phyloP scores from a whole-genome alignment of 2,113 vertebrate genomes.

The Clarias macrocephalus region DNA sequence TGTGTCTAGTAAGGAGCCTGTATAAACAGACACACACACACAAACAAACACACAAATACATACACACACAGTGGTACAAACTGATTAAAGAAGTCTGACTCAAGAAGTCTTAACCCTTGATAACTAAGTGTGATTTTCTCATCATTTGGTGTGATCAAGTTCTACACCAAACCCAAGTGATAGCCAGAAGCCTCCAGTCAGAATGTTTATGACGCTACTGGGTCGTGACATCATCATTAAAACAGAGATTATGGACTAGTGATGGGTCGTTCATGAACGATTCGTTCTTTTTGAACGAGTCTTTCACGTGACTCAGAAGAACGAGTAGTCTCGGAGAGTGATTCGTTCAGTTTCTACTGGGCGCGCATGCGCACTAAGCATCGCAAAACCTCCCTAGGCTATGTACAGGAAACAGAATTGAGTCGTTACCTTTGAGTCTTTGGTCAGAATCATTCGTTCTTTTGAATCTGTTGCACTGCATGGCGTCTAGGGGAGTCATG shows the following conservation, averaged over 20 bases:
- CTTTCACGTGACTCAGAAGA: too few species aligned
- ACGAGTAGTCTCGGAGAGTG: too few species aligned
- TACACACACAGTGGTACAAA: neutral
- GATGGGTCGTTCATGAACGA: too few species aligned
- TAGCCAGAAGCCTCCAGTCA: neutral
- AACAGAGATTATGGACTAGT: neutral
- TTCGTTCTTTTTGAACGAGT: too few species aligned
- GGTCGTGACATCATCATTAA: neutral
- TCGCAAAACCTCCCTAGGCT: too few species aligned
- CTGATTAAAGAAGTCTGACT: neutral
- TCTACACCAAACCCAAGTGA: neutral
- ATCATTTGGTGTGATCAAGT: neutral
- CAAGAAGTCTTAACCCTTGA: neutral
- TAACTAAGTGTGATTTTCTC: neutral
- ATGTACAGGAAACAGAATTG: too few species aligned
- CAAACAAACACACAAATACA: neutral
- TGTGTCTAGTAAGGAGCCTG: neutral
- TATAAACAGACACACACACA: neutral
- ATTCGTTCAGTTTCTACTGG: too few species aligned
- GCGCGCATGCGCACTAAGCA: too few species aligned
- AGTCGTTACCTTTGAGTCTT: too few species aligned
- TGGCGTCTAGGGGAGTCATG: too few species aligned
- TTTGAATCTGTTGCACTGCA: too few species aligned
- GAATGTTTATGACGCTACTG: neutral
- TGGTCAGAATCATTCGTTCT: too few species aligned